A percentile compares a stretch with the other conserved stretches of the same genome.
Conservation (phyloP, 2,888 invertebrate genomes). For the Nomada ferruginata region DNA sequence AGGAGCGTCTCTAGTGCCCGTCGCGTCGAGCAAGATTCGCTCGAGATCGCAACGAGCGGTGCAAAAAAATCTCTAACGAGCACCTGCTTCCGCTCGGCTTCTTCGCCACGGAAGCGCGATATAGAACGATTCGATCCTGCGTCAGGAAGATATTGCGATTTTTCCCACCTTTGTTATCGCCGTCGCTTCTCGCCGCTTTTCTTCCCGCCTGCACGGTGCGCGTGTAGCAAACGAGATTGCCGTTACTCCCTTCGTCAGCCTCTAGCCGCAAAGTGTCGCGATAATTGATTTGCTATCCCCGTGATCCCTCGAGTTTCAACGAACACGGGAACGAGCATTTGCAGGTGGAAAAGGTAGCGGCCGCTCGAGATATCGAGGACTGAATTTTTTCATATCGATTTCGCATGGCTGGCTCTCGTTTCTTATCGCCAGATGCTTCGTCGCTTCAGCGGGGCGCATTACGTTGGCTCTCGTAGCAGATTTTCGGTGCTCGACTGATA, state of each 20-base stretch:
- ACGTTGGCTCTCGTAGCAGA: constrained; percentile 8
- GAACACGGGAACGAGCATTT: neutral
- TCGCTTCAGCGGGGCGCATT: neutral
- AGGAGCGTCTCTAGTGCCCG: constrained; percentile 17
- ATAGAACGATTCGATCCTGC: constrained; percentile 12
- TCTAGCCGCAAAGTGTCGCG: neutral
- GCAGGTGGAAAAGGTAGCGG: neutral
- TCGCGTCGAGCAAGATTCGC: neutral
- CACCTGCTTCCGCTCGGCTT: constrained; percentile 36
- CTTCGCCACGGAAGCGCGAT: constrained; percentile 31
- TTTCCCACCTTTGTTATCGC: neutral
- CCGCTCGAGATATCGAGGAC: no score
- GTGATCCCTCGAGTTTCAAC: neutral
- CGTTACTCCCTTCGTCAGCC: neutral
- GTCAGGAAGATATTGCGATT: constrained; percentile 42
- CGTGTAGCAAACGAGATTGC: constrained; percentile 14
- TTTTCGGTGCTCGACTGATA: constrained; percentile 47
- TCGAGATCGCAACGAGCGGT: constrained; percentile 23
- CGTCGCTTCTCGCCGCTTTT: neutral
- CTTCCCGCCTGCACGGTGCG: neutral
- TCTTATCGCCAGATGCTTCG: constrained; percentile 25
- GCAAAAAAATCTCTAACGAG: constrained; percentile 58
- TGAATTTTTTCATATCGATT: constrained; percentile 28
- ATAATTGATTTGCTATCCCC: constrained; percentile 7
- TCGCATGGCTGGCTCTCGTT: neutral